Evolutionary conservation across 1,140 invertebrate species (phyloP).

Genomic region (Mizuhopecten yessoensis): DNA sequence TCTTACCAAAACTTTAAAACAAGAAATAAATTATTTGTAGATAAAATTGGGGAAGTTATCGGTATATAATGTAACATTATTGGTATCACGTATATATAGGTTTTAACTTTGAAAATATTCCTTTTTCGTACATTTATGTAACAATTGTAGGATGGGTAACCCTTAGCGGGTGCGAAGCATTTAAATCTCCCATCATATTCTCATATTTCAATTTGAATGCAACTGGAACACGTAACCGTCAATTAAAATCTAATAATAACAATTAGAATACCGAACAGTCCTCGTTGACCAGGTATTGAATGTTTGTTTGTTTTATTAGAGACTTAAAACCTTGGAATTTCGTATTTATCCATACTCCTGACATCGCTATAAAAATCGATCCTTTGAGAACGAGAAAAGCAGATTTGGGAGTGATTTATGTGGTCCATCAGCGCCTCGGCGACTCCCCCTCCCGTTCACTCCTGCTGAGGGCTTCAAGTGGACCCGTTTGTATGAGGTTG

Average conservation of each 20-base stretch:
- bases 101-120: too few relatives aligned
- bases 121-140: too few relatives aligned
- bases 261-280: not conserved
- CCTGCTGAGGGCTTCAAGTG: conserved; percentile 4
- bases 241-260: not conserved
- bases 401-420: conserved; percentile 24
- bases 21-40: too few relatives aligned
- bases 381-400: not conserved
- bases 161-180: not conserved
- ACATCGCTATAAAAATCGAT: not conserved
- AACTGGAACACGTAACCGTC: not conserved
- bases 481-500: conserved; percentile 6
- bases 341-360: not conserved
- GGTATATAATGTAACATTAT: too few relatives aligned
- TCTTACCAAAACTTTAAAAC: too few relatives aligned
- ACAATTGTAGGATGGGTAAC: not conserved
- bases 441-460: not conserved
- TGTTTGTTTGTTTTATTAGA: conserved; percentile 39
- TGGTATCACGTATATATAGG: too few relatives aligned
- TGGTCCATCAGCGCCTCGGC: conserved; percentile 14
- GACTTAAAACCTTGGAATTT: conserved; percentile 38
- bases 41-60: too few relatives aligned
- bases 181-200: not conserved
- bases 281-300: not conserved
- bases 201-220: not conserved